phyloP scores from a whole-genome alignment of 2,797 vertebrate species.

The Notolabrus celidotus region DNA sequence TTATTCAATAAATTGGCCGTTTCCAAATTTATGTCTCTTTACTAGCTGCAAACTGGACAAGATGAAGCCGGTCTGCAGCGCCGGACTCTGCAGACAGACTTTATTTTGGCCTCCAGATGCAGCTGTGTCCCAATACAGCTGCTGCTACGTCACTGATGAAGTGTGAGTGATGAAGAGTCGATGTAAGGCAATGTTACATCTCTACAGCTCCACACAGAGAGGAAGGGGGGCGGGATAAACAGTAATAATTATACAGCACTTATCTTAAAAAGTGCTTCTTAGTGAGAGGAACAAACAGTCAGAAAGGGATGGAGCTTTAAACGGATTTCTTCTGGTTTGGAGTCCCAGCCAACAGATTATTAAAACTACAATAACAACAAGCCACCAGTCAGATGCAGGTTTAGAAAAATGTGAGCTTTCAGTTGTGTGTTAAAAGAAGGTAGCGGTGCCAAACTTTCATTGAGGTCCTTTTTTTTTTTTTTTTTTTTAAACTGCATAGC shows the following conservation, averaged over 20 bases:
- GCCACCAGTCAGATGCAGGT: constrained; percentile 44
- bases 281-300: constrained; percentile 62
- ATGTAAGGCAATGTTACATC: constrained; percentile 50
- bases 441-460: constrained; percentile 1
- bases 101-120: constrained; percentile 27
- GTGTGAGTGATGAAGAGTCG: constrained; percentile 12
- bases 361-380: constrained; percentile 57
- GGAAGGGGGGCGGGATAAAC: neutral
- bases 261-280: constrained; percentile 58
- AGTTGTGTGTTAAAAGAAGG: constrained; percentile 50
- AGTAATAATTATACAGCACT: constrained; percentile 53
- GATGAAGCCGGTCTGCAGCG: too few relatives aligned
- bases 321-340: constrained; percentile 17
- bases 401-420: constrained; percentile 48
- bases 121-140: constrained; percentile 18
- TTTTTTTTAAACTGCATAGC: constrained; percentile 18
- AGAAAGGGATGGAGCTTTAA: constrained; percentile 14
- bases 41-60: constrained; percentile 41
- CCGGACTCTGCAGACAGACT: constrained; percentile 1
- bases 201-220: constrained; percentile 24
- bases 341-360: constrained; percentile 39
- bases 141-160: constrained; percentile 37
- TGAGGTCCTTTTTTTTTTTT: constrained; percentile 30
- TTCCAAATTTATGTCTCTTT: constrained; percentile 4
- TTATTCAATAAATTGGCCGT: constrained; percentile 46